Base-by-base conservation (phyloP, 2,888 invertebrate species). In the Ormyrus rosae region DNA sequence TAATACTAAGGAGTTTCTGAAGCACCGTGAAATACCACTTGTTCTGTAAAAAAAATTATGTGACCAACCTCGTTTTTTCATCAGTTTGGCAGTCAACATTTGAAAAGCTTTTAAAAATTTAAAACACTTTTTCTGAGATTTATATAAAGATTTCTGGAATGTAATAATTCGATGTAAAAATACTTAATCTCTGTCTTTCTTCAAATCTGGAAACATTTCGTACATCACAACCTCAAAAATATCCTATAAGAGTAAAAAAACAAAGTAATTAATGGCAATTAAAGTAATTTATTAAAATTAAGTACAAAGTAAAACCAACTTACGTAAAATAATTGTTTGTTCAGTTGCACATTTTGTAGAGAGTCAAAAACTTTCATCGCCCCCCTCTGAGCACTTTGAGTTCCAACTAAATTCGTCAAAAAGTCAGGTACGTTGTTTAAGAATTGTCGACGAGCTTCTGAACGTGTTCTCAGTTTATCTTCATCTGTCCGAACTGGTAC, bases 291-390 rank as follows among this genome's bases (percentile, higher is more conserved):
- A 19, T 63, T 46, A 53, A 13, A 64, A 74, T 55, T 13, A 69
- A 63, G 69, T 34, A 7, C 55, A 79, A 55, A 56, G 9, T 58
- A 72, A 67, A 5, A 51, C 55, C 19, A 19, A 93, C 96, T 95
- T 90, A 97, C 97, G 92, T 97, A 97, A 92, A 97, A 95, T 63
- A 98, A 92, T 88, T 97, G 97, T 88, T 97, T 97, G 91, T 98
- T 98, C 88, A 97, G 94, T 87, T 94, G 94, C 82, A 94, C 94
- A 91, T 97, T 94, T 91, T 98, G 98, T 84, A 97, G 91, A 70
- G 96, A 95, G 89, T 96, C 95, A 91, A 97, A 97, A 79, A 97
- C 94, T 91, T 97, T 97, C 84, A 94, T 94, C 0, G 96, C 95
- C 65, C 98, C 98, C 84, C 95, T 93, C 84, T 95, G 95, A 50